Base-by-base conservation (phyloP, 1,140 invertebrate genomes). In the Drosophila nasuta region DNA sequence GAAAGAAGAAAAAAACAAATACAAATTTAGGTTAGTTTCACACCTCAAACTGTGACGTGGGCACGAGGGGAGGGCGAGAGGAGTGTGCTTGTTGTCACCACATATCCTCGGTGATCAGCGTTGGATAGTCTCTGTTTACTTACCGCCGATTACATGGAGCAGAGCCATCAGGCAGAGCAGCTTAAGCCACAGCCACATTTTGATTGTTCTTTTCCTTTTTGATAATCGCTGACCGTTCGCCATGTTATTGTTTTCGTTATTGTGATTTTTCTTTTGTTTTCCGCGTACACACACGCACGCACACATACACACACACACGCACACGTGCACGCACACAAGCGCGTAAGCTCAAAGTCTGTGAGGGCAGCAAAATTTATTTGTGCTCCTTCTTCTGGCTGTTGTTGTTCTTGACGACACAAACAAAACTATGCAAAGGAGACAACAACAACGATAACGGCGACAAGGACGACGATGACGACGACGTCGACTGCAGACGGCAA, bases 241-340 rank as follows among this genome's bases (percentile, higher is more conserved):
- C 71, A 73, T 82, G 70, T 80, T 83, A 72, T 81, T 81, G 81
- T 82, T 82, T 86, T 75, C 65, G 59, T 57, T 48, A 66, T 69
- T 65, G 58, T 49, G 74, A 57, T 57, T 89, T 88, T 82, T 83
- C 81, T 88, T 89, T 88, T 89, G 77, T 88, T 89, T 88, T 89
- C 60, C 81, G 52, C 79, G 64, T 54, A 63, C 78, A 56, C 73
- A 71, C 81, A 75, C 52, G 58, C 48, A 68, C 54, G 46, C 35
- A 63, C 38, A 17, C 48, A 60, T 35, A 7, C 28, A 35, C 43
- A 45, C 35, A 30, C 33, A n/a, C 6, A 20, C 60, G 35, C 65
- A 45, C 69, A 69, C 58, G 45, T 33, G 48, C 51, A 56, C 69
- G 60, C 65, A 67, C 64, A 69, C 76, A 60, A 20, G 17, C 43